Base-by-base conservation (phyloP, 2,113 vertebrate genomes). In the Eclectus roratus region DNA sequence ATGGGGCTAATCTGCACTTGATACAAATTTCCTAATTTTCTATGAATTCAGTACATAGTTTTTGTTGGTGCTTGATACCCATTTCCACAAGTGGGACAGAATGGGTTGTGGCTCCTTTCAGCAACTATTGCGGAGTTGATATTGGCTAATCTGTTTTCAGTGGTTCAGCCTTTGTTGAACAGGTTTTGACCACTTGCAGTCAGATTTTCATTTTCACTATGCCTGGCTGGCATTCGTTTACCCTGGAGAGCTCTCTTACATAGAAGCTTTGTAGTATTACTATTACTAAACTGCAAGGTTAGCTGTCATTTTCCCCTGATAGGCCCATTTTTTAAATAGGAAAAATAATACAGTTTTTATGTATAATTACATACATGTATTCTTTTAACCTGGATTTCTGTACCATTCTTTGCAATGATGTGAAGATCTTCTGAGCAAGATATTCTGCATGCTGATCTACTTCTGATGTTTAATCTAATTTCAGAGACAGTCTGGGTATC, bases 131-230 rank as follows among this genome's bases (percentile, higher is more conserved):
- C 64, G 78, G 82, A 60, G 80, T 71, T 94, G 23, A 17, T 82
- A 52, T 44, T 85, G 85, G 81, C 88, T 96, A 33, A 82, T 53
- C 49, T 74, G 3, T 84, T 79, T 85, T 88, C 79, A 81, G 85
- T 84, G 82, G 82, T 84, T 94, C 76, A 88, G 56, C 44, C 47
- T 94, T 80, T 90, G 76, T 79, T 58, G 85, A 80, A 19, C 43
- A 80, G 71, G 39, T 86, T 96, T 65, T 90, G 77, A 68, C 92
- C 73, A 56, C 80, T 70, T 66, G 60, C 69, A 85, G n/a, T 91
- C 44, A 64, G 68, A 71, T 94, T 83, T 85, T 89, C 7, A 14
- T 91, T 92, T 87, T 82, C 58, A 31, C 44, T 80, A 0, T 73
- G 58, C 0, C 1, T 61, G 56, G 10, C 41, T 82, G 70, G 63